These are phyloP conservation scores for Paramuricea clavata DNA, from an alignment of 92 coral and sea anemone genomes.

Conservation along the genomic window DNA sequence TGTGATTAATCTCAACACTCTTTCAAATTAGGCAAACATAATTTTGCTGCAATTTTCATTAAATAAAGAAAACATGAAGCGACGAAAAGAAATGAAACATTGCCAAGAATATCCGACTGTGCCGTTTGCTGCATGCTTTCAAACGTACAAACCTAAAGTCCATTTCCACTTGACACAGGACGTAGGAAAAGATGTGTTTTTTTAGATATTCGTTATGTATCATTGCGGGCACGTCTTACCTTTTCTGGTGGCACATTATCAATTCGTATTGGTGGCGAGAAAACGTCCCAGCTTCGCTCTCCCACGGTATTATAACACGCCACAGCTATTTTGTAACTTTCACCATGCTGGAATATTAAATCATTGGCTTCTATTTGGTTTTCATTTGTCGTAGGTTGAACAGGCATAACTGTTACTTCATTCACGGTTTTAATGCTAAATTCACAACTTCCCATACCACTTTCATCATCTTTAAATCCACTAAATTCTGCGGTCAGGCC, in stretches of 20 bases:
- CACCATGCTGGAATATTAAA: conserved; percentile 69
- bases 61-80: no score
- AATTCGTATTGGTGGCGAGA: conserved; percentile 66
- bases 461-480: conserved; percentile 79
- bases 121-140: no score
- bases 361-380: conserved; percentile 53
- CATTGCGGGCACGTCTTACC: no score
- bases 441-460: conserved; percentile 78
- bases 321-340: conserved; percentile 73
- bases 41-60: no score
- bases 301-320: conserved; percentile 80
- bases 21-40: no score
- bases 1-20: no score
- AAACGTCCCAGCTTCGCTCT: conserved; percentile 50
- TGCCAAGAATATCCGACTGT: no score
- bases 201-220: no score
- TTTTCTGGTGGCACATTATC: conserved; percentile 86
- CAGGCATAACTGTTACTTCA: conserved; percentile 38
- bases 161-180: no score
- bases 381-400: conserved; percentile 39
- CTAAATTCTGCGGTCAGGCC: conserved; percentile 64
- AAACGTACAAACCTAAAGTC: no score
- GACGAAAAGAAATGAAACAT: no score
- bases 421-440: conserved; percentile 65
- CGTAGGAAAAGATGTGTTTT: no score